phyloP scores from a whole-genome alignment of 2,797 vertebrate genomes.

The Oryzias sinensis region DNA sequence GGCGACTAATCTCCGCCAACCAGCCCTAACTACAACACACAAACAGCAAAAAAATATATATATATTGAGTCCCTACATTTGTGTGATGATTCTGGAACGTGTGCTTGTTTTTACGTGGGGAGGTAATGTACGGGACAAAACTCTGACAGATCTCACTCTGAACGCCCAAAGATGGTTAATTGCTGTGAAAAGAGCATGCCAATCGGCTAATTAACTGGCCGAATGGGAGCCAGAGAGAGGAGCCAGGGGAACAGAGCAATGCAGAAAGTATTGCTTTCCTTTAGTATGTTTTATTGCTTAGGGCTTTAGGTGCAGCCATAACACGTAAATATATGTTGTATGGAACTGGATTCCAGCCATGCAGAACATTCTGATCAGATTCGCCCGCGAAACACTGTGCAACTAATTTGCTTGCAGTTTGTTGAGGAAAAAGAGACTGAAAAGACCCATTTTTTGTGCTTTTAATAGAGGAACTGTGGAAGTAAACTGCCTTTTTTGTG shows the following conservation, averaged over 20 bases:
- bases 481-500: too few species aligned
- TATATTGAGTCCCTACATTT: slow-evolving; percentile 32
- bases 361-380: too few species aligned
- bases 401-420: not conserved
- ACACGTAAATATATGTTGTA: slow-evolving; percentile 15
- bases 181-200: slow-evolving; percentile 60
- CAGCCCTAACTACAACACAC: slow-evolving; percentile 66
- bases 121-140: slow-evolving; percentile 44
- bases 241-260: slow-evolving; percentile 33
- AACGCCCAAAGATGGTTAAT: slow-evolving; percentile 59
- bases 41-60: slow-evolving; percentile 51
- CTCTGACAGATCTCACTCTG: slow-evolving; percentile 61
- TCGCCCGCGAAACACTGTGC: too few species aligned
- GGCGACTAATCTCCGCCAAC: slow-evolving; percentile 68
- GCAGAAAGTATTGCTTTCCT: slow-evolving; percentile 27
- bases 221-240: slow-evolving; percentile 35
- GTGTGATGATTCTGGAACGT: slow-evolving; percentile 46
- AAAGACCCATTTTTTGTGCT: too few species aligned
- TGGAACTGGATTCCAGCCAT: too few species aligned
- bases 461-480: too few species aligned
- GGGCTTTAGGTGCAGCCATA: slow-evolving; percentile 20
- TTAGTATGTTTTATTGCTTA: slow-evolving; percentile 20
- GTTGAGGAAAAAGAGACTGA: too few species aligned
- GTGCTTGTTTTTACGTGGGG: slow-evolving; percentile 16
- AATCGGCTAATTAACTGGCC: slow-evolving; percentile 65